Conservation (phyloP, 1,140 invertebrate genomes). For the Drosophila hydei region DNA sequence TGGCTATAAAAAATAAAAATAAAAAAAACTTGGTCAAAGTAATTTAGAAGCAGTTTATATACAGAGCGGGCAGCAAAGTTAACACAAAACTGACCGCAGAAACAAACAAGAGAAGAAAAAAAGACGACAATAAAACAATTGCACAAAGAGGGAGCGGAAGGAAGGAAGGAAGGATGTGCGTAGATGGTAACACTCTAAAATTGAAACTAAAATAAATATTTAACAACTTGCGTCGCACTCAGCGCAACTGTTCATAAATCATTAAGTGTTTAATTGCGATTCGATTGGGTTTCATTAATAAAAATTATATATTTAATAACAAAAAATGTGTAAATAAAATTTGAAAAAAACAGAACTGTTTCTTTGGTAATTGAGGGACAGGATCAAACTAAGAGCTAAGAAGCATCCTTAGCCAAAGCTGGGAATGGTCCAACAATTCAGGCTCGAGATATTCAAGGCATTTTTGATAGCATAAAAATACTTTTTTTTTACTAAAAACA, state of each 20-base stretch:
- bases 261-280: constrained; percentile 8
- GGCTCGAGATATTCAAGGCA: too few relatives aligned
- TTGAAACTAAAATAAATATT: constrained; percentile 48
- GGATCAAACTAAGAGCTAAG: too few relatives aligned
- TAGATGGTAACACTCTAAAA: constrained; percentile 13
- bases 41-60: constrained; percentile 68
- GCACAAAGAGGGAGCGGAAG: constrained; percentile 19
- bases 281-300: background rate
- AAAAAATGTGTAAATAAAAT: too few relatives aligned
- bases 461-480: too few relatives aligned
- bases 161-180: constrained; percentile 34
- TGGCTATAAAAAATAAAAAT: background rate
- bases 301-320: too few relatives aligned
- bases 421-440: too few relatives aligned
- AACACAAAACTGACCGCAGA: constrained; percentile 56
- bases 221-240: constrained; percentile 6
- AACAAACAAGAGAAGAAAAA: constrained; percentile 31
- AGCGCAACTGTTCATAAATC: background rate
- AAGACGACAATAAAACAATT: constrained; percentile 49
- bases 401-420: too few relatives aligned
- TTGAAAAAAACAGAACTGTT: too few relatives aligned
- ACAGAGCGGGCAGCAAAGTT: constrained; percentile 45
- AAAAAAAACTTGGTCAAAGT: constrained; percentile 56
- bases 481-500: too few relatives aligned
- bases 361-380: too few relatives aligned